Evolutionary conservation across 2,888 invertebrate species (phyloP).

Genomic region (Poecilus cupreus): DNA sequence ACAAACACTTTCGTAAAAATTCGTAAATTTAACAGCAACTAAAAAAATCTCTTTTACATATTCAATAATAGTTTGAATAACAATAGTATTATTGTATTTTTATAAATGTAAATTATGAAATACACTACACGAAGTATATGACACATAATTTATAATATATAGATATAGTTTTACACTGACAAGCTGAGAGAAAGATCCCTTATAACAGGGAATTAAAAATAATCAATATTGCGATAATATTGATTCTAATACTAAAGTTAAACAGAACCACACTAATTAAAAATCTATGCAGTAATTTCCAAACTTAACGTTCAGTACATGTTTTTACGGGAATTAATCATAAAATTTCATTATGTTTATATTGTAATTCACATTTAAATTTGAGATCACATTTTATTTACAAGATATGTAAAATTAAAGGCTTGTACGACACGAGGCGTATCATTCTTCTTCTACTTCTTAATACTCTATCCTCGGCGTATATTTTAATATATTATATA

Average conservation of each 20-base stretch:
- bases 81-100: slow-evolving; percentile 11
- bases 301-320: slow-evolving; percentile 13
- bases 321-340: no score
- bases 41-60: not conserved
- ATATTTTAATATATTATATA: no score
- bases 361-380: not conserved
- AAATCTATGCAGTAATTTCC: not conserved
- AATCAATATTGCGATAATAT: slow-evolving; percentile 45
- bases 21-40: not conserved
- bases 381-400: not conserved
- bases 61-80: slow-evolving; percentile 10
- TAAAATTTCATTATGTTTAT: no score
- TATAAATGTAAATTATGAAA: slow-evolving; percentile 27
- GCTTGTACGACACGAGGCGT: not conserved
- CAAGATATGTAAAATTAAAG: not conserved
- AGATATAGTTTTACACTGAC: slow-evolving; percentile 43
- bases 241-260: slow-evolving; percentile 33
- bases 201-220: slow-evolving; percentile 46
- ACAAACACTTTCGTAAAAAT: not conserved
- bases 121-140: slow-evolving; percentile 34
- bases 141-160: slow-evolving; percentile 43
- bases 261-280: slow-evolving; percentile 37
- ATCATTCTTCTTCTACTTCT: no score
- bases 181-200: slow-evolving; percentile 51
- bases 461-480: no score